Evolutionary conservation across 2,113 vertebrate genomes (phyloP).

Genomic region (Pithys albifrons): DNA sequence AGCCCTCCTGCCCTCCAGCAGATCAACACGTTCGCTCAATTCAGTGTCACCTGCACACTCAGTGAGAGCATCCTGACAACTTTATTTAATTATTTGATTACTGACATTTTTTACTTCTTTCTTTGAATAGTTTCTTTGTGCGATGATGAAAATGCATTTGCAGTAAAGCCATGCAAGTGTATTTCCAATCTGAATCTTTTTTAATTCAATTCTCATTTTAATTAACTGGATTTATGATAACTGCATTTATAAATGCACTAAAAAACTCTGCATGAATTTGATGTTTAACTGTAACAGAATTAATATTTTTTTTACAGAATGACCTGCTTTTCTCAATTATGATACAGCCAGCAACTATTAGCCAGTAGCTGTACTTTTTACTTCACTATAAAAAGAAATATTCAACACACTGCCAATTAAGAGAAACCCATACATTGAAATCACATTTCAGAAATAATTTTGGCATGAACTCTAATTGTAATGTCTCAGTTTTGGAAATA

Average conservation of each 20-base stretch:
- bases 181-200: constrained; percentile 73
- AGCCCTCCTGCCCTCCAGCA: neutral
- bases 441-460: neutral
- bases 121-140: neutral
- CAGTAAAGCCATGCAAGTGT: constrained; percentile 74
- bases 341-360: neutral
- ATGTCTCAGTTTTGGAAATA: constrained; percentile 4
- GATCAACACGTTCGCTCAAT: neutral
- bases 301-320: neutral
- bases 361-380: neutral
- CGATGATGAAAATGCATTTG: constrained; percentile 23
- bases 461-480: neutral
- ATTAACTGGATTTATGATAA: neutral
- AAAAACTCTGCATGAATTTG: neutral
- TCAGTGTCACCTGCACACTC: neutral
- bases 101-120: constrained; percentile 1
- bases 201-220: neutral
- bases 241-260: neutral
- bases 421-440: neutral
- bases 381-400: neutral
- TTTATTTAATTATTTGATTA: neutral
- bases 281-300: neutral
- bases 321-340: neutral
- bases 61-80: neutral
- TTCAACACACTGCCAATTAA: neutral